A percentile compares a stretch with the other conserved stretches of the same genome.
These are phyloP conservation scores for Brachionus asplanchnoidis DNA, from an alignment of 1,140 invertebrate genomes.

Conservation along the genomic window DNA sequence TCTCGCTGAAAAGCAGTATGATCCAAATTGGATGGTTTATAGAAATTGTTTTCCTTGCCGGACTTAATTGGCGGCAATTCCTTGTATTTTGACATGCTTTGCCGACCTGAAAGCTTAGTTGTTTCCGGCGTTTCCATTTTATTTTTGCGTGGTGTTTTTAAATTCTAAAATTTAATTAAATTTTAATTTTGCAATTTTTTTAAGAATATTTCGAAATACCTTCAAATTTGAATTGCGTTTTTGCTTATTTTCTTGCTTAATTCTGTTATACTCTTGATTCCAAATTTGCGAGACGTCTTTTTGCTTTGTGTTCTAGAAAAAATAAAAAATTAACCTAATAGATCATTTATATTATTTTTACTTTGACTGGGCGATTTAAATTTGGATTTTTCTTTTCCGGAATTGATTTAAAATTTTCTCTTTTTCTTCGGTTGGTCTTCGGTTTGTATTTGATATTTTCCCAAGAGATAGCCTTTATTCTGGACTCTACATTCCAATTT, in stretches of 20 bases:
- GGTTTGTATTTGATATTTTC: constrained; percentile 36
- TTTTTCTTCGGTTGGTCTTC: not conserved
- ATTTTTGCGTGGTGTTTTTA: not conserved
- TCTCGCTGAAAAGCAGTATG: not conserved
- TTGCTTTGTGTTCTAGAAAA: not conserved
- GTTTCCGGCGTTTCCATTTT: constrained; percentile 1
- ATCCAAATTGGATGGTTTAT: not conserved
- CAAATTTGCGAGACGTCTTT: not conserved
- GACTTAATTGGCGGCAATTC: constrained; percentile 32
- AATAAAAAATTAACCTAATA: not conserved
- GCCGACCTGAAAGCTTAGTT: not conserved
- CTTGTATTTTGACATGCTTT: constrained; percentile 31
- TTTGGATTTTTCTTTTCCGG: constrained; percentile 3
- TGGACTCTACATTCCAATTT: constrained; percentile 28
- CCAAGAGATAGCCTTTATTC: constrained; percentile 8
- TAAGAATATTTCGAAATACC: not conserved
- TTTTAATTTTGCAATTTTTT: not conserved
- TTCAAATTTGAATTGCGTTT: not conserved
- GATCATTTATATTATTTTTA: not conserved
- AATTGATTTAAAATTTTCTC: not conserved
- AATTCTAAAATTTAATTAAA: not conserved
- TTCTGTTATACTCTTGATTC: not conserved
- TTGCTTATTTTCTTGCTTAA: constrained; percentile 1
- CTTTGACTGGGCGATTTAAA: not conserved
- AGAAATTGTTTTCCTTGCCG: not conserved